These are phyloP conservation scores for Erebia epiphron DNA, from an alignment of 2,888 invertebrate species.

Conservation along the genomic window DNA sequence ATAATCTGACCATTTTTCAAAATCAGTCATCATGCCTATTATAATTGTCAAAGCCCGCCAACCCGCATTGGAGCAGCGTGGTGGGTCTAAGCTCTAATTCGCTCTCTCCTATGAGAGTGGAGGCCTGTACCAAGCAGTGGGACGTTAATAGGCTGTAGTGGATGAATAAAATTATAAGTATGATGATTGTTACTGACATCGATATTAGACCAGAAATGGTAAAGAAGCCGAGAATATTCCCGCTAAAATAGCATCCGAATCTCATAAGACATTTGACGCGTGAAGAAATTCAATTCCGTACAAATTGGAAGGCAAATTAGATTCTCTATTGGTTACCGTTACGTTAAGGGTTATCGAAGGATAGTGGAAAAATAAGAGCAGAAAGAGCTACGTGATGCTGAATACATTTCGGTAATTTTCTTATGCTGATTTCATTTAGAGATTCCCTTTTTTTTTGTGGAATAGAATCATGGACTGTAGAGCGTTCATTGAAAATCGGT, in stretches of 20 bases:
- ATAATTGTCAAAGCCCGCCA: too few relatives aligned
- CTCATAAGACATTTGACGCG: slow-evolving; percentile 70
- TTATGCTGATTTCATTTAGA: slow-evolving; percentile 23
- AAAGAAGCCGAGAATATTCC: slow-evolving; percentile 51
- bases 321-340: slow-evolving; percentile 54
- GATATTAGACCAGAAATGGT: slow-evolving; percentile 43
- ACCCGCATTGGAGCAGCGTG: too few relatives aligned
- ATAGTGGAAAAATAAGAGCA: slow-evolving; percentile 32
- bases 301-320: slow-evolving; percentile 69
- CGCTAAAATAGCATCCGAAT: slow-evolving; percentile 61
- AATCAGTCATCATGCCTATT: too few relatives aligned
- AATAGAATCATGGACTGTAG: too few relatives aligned
- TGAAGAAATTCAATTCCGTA: slow-evolving; percentile 65
- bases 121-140: too few relatives aligned
- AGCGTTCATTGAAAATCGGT: too few relatives aligned
- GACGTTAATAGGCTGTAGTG: too few relatives aligned
- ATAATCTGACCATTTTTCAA: too few relatives aligned
- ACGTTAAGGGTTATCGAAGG: slow-evolving; percentile 36
- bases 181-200: slow-evolving; percentile 29
- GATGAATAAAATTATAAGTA: slow-evolving; percentile 37
- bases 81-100: too few relatives aligned
- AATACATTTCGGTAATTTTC: slow-evolving; percentile 27
- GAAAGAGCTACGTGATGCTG: not conserved
- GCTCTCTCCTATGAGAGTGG: too few relatives aligned
- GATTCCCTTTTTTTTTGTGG: not conserved